These are phyloP conservation scores for Engraulis encrasicolus DNA, from an alignment of 2,113 vertebrate genomes.

Conservation along the genomic window DNA sequence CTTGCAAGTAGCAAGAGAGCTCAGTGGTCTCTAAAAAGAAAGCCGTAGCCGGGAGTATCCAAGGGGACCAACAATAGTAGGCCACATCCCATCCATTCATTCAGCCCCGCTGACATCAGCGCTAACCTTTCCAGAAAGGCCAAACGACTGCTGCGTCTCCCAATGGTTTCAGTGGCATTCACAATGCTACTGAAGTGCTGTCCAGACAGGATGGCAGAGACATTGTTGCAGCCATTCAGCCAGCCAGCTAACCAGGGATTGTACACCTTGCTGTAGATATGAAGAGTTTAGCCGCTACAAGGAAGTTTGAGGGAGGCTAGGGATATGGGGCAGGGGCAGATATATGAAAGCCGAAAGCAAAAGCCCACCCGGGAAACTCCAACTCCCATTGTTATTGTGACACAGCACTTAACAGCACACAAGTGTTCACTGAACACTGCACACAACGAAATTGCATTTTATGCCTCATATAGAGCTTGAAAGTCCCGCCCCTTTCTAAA, in stretches of 20 bases:
- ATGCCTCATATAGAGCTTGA: too few species aligned
- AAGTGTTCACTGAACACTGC: too few species aligned
- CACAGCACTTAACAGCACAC: too few species aligned
- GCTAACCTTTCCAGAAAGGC: constrained; percentile 61
- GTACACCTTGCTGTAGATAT: neutral
- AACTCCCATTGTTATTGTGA: too few species aligned
- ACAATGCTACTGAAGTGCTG: neutral
- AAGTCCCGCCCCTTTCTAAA: too few species aligned
- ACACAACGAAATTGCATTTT: too few species aligned
- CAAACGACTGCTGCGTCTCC: constrained; percentile 14
- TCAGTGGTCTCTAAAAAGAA: neutral
- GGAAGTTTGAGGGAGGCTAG: too few species aligned
- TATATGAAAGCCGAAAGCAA: too few species aligned
- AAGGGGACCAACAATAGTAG: constrained; percentile 27
- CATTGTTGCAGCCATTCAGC: neutral
- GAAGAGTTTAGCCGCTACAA: too few species aligned
- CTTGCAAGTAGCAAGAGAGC: neutral
- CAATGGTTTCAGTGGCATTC: neutral
- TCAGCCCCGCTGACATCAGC: constrained; percentile 36
- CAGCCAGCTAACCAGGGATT: neutral
- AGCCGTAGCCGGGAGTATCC: neutral
- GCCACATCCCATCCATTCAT: constrained; percentile 56
- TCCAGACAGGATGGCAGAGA: neutral
- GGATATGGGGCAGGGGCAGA: too few species aligned
- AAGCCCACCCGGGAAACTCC: too few species aligned